Conservation (phyloP, 2,888 invertebrate genomes). For the Phortica okadai region DNA sequence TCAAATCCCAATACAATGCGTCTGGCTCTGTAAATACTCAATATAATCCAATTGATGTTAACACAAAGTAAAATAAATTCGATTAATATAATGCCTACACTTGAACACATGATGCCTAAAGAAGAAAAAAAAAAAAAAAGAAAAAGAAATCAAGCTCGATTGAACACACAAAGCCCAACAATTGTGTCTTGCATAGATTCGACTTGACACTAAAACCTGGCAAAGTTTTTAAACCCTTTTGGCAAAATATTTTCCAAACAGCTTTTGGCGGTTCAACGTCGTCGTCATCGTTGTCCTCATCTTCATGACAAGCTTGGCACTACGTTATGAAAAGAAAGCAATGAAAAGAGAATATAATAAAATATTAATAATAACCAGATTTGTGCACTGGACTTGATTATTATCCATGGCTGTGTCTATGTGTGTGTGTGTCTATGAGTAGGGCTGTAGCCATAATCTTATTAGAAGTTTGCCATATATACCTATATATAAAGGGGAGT, state of each 20-base stretch:
- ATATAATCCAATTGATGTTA: not conserved
- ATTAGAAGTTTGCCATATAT: constrained; percentile 7
- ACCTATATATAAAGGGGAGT: not conserved
- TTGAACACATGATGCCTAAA: not conserved
- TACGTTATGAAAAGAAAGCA: not conserved
- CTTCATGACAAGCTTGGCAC: not conserved
- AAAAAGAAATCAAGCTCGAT: not conserved
- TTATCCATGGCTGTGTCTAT: not conserved
- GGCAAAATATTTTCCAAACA: constrained; percentile 1
- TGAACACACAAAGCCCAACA: constrained; percentile 6
- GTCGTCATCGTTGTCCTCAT: not conserved
- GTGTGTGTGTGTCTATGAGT: not conserved
- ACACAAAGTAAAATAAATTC: constrained; percentile 12
- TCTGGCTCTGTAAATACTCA: not conserved
- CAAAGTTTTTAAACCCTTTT: constrained; percentile 9
- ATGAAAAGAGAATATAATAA: constrained; percentile 45
- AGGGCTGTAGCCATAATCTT: constrained; percentile 15
- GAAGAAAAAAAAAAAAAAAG: not conserved
- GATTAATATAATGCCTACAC: constrained; percentile 11
- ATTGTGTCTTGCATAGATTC: constrained; percentile 11
- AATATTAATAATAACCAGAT: constrained; percentile 67
- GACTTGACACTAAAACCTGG: constrained; percentile 9
- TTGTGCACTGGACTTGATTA: constrained; percentile 45
- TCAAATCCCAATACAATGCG: not conserved
- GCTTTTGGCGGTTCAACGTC: not conserved